phyloP scores from a whole-genome alignment of 2,888 invertebrate species.

The Lepidocyrtoides sp. region DNA sequence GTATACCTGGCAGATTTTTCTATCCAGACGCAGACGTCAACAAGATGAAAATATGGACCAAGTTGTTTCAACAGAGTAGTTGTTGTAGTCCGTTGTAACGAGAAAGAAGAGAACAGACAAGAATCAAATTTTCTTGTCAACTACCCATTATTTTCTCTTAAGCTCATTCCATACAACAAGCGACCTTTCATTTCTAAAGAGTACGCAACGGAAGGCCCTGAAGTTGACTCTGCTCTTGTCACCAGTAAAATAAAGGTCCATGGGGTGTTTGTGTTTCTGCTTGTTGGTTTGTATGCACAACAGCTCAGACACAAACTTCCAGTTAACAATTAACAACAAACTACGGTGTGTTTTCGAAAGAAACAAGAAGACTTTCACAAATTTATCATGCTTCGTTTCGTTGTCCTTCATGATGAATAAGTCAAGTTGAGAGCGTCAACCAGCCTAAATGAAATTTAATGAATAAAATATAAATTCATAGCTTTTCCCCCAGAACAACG shows the following conservation, averaged over 20 bases:
- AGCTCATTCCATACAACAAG: background rate
- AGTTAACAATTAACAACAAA: slow-evolving; percentile 14
- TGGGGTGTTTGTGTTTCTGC: background rate
- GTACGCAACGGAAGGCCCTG: background rate
- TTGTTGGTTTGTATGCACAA: background rate
- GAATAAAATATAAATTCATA: background rate
- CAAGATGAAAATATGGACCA: slow-evolving; percentile 31
- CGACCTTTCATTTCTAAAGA: background rate
- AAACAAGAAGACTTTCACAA: background rate
- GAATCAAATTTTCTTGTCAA: slow-evolving; percentile 68
- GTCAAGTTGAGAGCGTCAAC: background rate
- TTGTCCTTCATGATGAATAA: slow-evolving; percentile 6
- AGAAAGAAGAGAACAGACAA: background rate
- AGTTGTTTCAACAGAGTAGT: background rate
- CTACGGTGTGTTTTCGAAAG: background rate
- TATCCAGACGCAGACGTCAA: background rate
- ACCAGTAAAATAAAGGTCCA: background rate
- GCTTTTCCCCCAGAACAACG: background rate
- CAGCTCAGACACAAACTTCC: background rate
- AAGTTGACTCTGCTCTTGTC: background rate
- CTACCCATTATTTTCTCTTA: slow-evolving; percentile 40
- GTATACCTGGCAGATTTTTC: too few species aligned
- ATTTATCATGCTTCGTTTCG: background rate
- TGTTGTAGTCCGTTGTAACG: background rate
- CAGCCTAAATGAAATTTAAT: background rate